Evolutionary conservation across 2,797 vertebrate species (phyloP), one percentile per base, ranked within the genome.

Genomic region (Sternarchorhynchus goeldii): DNA sequence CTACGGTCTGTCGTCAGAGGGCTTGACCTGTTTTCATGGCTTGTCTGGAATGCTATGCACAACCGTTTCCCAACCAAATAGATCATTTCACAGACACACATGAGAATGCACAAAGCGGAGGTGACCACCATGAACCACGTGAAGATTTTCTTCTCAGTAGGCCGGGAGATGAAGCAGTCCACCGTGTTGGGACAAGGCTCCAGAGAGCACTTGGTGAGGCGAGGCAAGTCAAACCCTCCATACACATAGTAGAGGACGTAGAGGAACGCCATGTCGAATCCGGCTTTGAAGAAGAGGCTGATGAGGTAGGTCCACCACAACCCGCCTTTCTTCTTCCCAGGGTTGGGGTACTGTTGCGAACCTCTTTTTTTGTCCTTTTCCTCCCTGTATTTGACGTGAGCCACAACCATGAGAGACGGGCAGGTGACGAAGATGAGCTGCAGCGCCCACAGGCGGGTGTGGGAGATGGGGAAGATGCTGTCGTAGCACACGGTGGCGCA

Each of bases 401-500:
- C 96, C 84, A 96, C 86, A 80, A 99, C 96, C 77, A 99, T 92
- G 72, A 99, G 88, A 0, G 97, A 98, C 0, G 97, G 97, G 64
- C 96, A 98, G 0, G 96, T 98, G 89, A 98, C 94, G 6, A 99
- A 93, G 89, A 99, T 98, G 77, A 99, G 95, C 92, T 99, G 97
- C 88, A 99, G 89, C 0, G 97, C 96, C 97, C 97, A 99, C 65
- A 99, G 94, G 29, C 95, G 96, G 90, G 97, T 95, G 68, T 99
- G 97, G 80, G 96, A 98, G 88, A 99, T 87, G 0, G 97, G 97
- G 89, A 99, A 99, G 90, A 95, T 94, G 83, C 92, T 85, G 76
- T 99, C 95, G 0, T 85, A 99, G 89, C 97, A 99, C 71, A 96
- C 93, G 0, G 95, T 98, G 85, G 84, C 87, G 64, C 97, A 98